Conservation (phyloP, 2,797 vertebrate genomes). For the Pangasius mekongensis region DNA sequence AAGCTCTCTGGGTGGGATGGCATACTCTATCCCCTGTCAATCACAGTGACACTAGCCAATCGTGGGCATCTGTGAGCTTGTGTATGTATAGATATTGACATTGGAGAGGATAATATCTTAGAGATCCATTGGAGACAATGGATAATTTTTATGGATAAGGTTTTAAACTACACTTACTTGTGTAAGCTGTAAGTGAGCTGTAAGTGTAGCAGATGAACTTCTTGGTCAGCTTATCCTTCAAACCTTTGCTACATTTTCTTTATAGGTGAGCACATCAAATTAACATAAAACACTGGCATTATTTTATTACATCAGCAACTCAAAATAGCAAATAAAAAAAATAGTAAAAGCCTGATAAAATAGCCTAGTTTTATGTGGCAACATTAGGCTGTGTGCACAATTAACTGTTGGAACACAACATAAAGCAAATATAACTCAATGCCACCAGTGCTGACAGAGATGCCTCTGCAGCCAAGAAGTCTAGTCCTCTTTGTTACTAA, state of each 20-base stretch:
- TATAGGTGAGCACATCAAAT: not conserved
- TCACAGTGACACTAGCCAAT: not conserved
- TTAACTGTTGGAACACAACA: not conserved
- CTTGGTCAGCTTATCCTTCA: not conserved
- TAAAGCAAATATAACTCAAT: not conserved
- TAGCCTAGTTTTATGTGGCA: not conserved
- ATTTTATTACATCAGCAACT: not conserved
- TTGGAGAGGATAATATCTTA: not conserved
- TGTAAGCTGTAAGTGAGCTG: not conserved
- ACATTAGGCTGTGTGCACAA: not conserved
- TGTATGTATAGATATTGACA: not conserved
- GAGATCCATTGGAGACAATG: not conserved
- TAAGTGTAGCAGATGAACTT: not conserved
- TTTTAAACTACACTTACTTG: not conserved
- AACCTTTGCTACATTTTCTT: not conserved
- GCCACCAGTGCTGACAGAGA: not conserved
- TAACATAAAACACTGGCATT: not conserved
- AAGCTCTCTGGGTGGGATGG: not conserved
- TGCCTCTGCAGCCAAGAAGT: not conserved
- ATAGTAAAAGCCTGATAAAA: not conserved
- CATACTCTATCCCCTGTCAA: not conserved
- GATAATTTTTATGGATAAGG: not conserved
- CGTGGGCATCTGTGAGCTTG: not conserved
- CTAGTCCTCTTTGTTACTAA: not conserved
- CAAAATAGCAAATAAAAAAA: not conserved